Evolutionary conservation across 2,797 vertebrate genomes (phyloP), one percentile per base, ranked within the genome.

Genomic region (Luscinia luscinia): DNA sequence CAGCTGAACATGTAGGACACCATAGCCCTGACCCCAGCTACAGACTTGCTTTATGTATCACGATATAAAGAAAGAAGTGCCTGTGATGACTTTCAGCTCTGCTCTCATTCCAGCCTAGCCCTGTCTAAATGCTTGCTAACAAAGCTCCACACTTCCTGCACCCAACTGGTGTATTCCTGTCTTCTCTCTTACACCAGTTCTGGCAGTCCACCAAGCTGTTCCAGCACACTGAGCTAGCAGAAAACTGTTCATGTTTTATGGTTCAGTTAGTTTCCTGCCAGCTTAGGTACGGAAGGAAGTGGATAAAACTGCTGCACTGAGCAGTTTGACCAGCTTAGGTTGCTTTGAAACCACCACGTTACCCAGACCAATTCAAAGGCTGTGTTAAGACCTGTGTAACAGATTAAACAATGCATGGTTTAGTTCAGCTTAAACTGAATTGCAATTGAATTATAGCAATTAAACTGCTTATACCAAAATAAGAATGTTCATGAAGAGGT

Each of bases 181-280:
- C 61, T 81, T 61, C 63, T 48, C 74, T 64, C 79, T 62, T 40
- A 68, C 23, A 78, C 63, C 91, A 83, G 17, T 43, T 66, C 79
- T 92, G 96, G 91, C 91, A 94, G 20, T 1, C 49, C 72, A 87
- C 82, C 89, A 89, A 91, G 58, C 21, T 69, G 63, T 26, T 94
- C 77, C 82, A 94, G 89, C 89, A 91, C 45, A 70, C 75, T 77
- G 59, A 89, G 75, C 68, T 38, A 70, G 63, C 4, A 83, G 87
- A 93, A 93, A 78, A 85, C 69, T 64, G 67, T 30, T 83, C 82
- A 48, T 28, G 40, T 87, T 92, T 92, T 64, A 92, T 4, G 16
- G 89, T 84, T 93, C 84, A 74, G 49, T 83, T 89, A 77, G 79
- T 30, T 94, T 94, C 85, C 93, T 94, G 89, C 41, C 76, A 58